Evolutionary conservation across 2,888 invertebrate species (phyloP).

Genomic region (Eugnorisma glareosa): DNA sequence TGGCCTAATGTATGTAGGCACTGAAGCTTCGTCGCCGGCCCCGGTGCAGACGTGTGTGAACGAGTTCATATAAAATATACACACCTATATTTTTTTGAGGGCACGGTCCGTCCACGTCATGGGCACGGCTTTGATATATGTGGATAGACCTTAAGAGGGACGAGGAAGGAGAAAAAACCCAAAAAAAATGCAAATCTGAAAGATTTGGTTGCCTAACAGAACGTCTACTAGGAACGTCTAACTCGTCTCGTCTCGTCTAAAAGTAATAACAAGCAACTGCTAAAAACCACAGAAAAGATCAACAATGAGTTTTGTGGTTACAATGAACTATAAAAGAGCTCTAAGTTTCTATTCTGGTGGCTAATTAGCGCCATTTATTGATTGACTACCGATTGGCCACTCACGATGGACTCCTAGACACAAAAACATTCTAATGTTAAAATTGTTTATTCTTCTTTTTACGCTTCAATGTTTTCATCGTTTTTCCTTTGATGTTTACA

Average conservation of each 20-base stretch:
- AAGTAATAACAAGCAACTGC: background rate
- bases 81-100: too few relatives aligned
- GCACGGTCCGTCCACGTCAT: too few relatives aligned
- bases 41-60: too few relatives aligned
- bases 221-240: too few relatives aligned
- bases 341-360: slow-evolving; percentile 4
- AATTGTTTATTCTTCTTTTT: background rate
- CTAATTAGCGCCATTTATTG: background rate
- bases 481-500: background rate
- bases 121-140: too few relatives aligned
- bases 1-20: too few relatives aligned
- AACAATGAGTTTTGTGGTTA: background rate
- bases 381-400: background rate
- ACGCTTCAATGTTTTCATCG: background rate
- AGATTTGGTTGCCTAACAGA: background rate
- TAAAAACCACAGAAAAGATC: background rate
- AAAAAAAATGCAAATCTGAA: background rate
- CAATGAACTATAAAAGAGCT: background rate
- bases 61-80: too few relatives aligned
- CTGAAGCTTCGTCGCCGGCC: too few relatives aligned
- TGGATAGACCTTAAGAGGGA: too few relatives aligned
- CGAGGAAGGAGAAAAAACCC: background rate
- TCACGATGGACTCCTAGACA: background rate
- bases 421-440: background rate
- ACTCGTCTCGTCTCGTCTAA: too few relatives aligned